phyloP scores from a whole-genome alignment of 2,888 invertebrate genomes.

The Tetheella fluctuosa region DNA sequence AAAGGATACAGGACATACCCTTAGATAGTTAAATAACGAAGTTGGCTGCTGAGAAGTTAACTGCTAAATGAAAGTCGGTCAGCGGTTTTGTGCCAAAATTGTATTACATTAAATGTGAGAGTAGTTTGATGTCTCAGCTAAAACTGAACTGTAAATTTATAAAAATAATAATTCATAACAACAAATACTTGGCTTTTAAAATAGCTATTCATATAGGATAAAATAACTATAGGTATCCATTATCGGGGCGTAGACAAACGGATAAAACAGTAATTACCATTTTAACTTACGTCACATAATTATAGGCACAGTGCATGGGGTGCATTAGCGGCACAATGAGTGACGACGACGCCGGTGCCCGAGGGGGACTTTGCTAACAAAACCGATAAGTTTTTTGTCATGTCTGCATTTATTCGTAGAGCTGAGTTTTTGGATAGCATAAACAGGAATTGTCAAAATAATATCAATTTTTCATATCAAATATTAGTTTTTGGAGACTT shows the following conservation, averaged over 20 bases:
- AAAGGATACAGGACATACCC: background rate
- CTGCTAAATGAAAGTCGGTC: conserved; percentile 35
- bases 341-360: conserved; percentile 43
- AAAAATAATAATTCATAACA: background rate
- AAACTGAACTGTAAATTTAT: conserved; percentile 17
- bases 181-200: conserved; percentile 30
- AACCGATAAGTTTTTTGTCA: conserved; percentile 35
- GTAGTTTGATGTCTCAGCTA: background rate
- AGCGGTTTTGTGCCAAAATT: conserved; percentile 32
- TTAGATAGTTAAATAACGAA: conserved; percentile 15
- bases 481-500: too few species aligned
- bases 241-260: conserved; percentile 56
- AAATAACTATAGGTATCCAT: too few species aligned
- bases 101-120: conserved; percentile 10
- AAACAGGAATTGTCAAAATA: background rate
- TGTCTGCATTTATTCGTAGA: conserved; percentile 3
- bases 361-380: conserved; percentile 41
- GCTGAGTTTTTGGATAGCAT: conserved; percentile 4
- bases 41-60: conserved; percentile 30
- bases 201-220: too few species aligned
- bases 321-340: conserved; percentile 74
- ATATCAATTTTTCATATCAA: background rate
- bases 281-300: conserved; percentile 76
- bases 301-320: conserved; percentile 62
- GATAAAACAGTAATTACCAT: conserved; percentile 77